Evolutionary conservation across 2,113 vertebrate species (phyloP), one percentile per base, ranked within the genome.

Genomic region (Heteronetta atricapilla): DNA sequence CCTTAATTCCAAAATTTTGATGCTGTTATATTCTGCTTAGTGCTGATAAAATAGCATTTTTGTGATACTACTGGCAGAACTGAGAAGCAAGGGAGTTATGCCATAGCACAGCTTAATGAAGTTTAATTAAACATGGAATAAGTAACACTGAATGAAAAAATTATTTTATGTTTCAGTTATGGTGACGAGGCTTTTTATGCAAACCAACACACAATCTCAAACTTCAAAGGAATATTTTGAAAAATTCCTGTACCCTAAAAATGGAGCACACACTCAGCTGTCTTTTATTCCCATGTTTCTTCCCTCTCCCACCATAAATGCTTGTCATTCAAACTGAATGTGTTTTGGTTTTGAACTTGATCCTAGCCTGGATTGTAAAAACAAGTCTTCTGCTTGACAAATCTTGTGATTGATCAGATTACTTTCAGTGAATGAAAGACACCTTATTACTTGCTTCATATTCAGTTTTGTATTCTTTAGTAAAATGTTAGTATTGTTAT

Each of bases 141-240:
- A 80, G 29, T 62, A 82, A 87, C 44, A 69, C 23, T 66, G 67
- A 73, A 93, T 89, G 52, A 72, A n/a, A 91, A 92, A 78, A 85
- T 53, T 70, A 2, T 86, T 83, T 53, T 33, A 15, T 59, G 6
- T 78, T 92, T 89, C 77, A 20, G 15, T 83, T 90, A 58, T 64
- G 15, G 20, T 70, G 11, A 86, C 28, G 58, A 68, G n/a, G 28
- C 3, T 42, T 48, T 81, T 84, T 89, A 52, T 46, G 6, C 34
- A 48, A 72, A 86, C 9, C 40, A 70, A 58, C 23, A 73, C 14
- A 5, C 0, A 0, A 88, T 92, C 44, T 91, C 60, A 87, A 34
- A 72, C 62, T 87, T 94, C 69, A 91, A 86, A 83, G 38, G 52
- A 67, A 46, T 81, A 91, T 82, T 72, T 89, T 38, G 36, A 94